Evolutionary conservation across 1,140 invertebrate genomes (phyloP), one percentile per base, ranked within the genome.

Genomic region (Drosophila insularis): DNA sequence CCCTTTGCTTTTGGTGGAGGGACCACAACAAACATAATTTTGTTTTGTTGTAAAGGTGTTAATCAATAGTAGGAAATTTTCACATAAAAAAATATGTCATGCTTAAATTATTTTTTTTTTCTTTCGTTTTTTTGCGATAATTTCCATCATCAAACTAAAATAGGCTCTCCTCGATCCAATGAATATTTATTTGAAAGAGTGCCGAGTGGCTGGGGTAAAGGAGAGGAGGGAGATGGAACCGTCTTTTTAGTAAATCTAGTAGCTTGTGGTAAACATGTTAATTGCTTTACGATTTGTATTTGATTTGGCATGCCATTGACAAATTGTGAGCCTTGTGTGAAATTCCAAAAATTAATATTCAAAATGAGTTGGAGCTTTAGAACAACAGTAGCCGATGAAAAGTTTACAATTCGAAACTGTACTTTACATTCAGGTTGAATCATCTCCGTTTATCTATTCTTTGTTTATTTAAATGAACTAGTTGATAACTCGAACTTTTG

Each of bases 251-350:
- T 43, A 43, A 40, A 6, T 27, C 23, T 3, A 23, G 46, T 32
- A 40, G n/a, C 14, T 68, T 17, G 35, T 23, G 56, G 59, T 43
- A 11, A 37, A 75, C 72, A 63, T 76, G 72, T 68, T 76, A 76
- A 76, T 76, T 76, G 73, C 59, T 75, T 55, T 60, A 6, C 11
- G 39, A 63, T 76, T 67, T 74, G 56, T 69, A 76, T 76, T 76
- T 76, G 72, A 76, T 76, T 76, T 76, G 59, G 60, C 73, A 76
- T 75, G 39, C 75, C 62, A 76, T 76, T 63, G 73, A 76, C 69
- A 69, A 76, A 72, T 39, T 70, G 58, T 55, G 69, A 62, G 37
- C 70, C 23, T 27, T 43, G 63, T 70, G 67, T 59, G 67, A 72
- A 72, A 75, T 69, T 75, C 58, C 59, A 31, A 59, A 63, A 59